Evolutionary conservation across 2,888 invertebrate genomes (phyloP).

Genomic region (Drosophila nigricruria): DNA sequence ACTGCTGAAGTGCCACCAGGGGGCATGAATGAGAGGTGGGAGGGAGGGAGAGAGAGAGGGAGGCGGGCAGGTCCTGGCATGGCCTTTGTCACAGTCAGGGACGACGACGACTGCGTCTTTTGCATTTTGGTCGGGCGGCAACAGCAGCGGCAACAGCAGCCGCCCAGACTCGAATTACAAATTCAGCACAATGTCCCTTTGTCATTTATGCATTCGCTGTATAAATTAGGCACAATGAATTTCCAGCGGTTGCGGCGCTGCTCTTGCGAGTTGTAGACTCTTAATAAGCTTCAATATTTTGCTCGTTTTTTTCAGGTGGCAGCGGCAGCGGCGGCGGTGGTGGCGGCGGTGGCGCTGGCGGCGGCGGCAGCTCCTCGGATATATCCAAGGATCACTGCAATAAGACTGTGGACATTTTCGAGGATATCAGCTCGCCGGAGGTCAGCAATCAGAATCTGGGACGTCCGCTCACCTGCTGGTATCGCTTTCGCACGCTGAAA

Average conservation of each 20-base stretch:
- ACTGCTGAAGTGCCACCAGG: constrained; percentile 61
- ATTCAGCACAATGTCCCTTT: constrained; percentile 82
- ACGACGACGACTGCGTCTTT: constrained; percentile 58
- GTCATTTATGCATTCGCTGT: constrained; percentile 82
- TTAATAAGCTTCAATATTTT: constrained; percentile 35
- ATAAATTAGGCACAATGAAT: constrained; percentile 82
- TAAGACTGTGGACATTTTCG: constrained; percentile 97
- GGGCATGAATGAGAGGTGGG: not conserved
- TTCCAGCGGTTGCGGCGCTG: constrained; percentile 52
- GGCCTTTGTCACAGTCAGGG: constrained; percentile 71
- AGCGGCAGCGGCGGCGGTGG: constrained; percentile 68
- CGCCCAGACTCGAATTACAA: constrained; percentile 71
- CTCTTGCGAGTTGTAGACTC: constrained; percentile 7
- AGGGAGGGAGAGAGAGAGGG: not conserved
- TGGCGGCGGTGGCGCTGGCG: constrained; percentile 62
- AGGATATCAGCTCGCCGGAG: constrained; percentile 95
- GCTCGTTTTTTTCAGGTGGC: constrained; percentile 60
- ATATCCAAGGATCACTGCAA: constrained; percentile 93
- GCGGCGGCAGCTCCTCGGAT: constrained; percentile 81
- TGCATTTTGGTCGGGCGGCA: constrained; percentile 57
- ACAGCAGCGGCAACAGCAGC: constrained; percentile 41
- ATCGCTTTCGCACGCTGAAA: constrained; percentile 94
- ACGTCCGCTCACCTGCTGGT: constrained; percentile 94
- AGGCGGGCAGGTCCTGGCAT: constrained; percentile 31
- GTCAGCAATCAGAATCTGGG: constrained; percentile 93